Evolutionary conservation across 2,113 vertebrate genomes (phyloP).

Genomic region (Syngnathus floridae): DNA sequence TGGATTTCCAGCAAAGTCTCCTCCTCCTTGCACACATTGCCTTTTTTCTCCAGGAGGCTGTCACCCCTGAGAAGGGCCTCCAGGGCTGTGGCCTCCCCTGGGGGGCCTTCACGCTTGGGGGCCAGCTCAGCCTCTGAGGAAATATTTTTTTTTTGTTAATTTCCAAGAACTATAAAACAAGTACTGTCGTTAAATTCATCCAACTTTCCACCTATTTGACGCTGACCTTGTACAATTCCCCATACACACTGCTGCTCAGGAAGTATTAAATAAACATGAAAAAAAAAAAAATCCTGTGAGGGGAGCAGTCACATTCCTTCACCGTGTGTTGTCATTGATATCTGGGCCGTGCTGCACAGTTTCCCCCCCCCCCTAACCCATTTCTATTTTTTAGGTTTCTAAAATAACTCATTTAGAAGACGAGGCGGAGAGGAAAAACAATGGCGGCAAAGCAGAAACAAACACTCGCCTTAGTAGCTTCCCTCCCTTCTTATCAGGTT

Average conservation of each 20-base stretch:
- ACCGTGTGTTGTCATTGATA: constrained; percentile 49
- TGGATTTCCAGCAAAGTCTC: constrained; percentile 93
- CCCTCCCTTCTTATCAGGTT: constrained; percentile 52
- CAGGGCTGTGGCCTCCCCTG: constrained; percentile 86
- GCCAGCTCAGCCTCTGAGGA: constrained; percentile 68
- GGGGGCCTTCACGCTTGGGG: constrained; percentile 62
- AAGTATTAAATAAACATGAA: constrained; percentile 61
- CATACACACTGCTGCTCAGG: constrained; percentile 43
- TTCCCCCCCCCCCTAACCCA: neutral
- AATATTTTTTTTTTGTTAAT: neutral
- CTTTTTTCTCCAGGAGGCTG: constrained; percentile 82
- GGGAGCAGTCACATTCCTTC: constrained; percentile 42
- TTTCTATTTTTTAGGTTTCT: neutral
- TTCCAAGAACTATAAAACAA: too few species aligned
- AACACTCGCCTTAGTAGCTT: constrained; percentile 54
- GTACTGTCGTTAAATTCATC: neutral
- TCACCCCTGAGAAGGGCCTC: constrained; percentile 79
- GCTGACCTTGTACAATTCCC: constrained; percentile 3
- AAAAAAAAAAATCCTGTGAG: constrained; percentile 27
- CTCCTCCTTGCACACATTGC: constrained; percentile 80
- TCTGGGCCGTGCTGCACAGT: constrained; percentile 39
- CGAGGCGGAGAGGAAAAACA: constrained; percentile 41
- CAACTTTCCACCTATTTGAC: constrained; percentile 2
- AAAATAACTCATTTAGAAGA: constrained; percentile 33
- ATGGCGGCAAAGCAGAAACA: constrained; percentile 52